Percentiles rank a stretch among this genome's conserved stretches.
Evolutionary conservation across 2,113 vertebrate genomes (phyloP).

Genomic region (Dolichotis patagonum): DNA sequence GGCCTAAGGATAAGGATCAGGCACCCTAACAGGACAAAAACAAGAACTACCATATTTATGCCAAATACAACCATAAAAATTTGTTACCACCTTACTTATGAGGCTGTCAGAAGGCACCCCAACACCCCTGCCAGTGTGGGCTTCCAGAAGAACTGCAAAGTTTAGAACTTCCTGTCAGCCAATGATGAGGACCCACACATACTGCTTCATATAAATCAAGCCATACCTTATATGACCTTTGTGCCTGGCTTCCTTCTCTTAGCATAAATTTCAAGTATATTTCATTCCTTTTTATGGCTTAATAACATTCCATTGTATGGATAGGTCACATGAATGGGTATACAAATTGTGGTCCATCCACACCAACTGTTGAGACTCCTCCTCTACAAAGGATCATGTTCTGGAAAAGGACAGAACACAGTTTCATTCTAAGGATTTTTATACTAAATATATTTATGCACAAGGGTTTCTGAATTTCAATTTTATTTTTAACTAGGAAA

Average conservation of each 20-base stretch:
- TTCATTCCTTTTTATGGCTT: neutral
- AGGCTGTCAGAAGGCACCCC: neutral
- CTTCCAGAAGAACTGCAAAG: neutral
- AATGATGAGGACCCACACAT: neutral
- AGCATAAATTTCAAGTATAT: neutral
- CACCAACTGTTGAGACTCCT: accelerated
- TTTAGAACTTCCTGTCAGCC: neutral
- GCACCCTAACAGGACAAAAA: neutral
- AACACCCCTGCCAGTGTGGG: neutral
- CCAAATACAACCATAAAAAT: neutral
- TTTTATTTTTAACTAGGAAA: neutral
- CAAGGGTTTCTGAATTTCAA: neutral
- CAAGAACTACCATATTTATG: too few relatives aligned
- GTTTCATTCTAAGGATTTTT: neutral
- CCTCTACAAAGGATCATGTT: accelerated
- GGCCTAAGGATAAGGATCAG: neutral
- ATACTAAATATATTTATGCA: neutral
- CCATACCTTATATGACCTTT: neutral
- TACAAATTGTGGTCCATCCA: neutral
- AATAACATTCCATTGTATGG: neutral
- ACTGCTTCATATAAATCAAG: neutral
- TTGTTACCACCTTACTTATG: too few relatives aligned
- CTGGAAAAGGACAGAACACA: neutral
- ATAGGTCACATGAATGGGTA: neutral
- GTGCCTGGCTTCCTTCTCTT: neutral